phyloP scores from a whole-genome alignment of 2,888 invertebrate species.

The Cephus sareptanus region DNA sequence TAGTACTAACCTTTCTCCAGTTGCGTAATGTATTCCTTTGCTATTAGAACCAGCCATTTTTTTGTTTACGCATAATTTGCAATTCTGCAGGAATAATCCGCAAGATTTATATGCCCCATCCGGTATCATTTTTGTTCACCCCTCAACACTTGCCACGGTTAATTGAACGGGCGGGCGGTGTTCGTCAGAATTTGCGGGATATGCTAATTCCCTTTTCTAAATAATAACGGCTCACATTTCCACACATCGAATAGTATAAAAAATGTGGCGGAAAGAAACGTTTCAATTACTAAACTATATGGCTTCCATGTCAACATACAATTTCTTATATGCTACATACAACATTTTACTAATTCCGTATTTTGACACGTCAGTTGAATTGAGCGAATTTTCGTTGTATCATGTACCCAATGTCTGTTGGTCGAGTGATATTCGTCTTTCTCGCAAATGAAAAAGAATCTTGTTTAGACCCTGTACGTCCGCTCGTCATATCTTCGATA shows the following conservation, averaged over 20 bases:
- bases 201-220: not conserved
- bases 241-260: not conserved
- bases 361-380: not conserved
- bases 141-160: not conserved
- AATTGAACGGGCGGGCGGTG: not conserved
- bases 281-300: not conserved
- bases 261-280: not conserved
- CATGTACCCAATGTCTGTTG: not conserved
- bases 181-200: not conserved
- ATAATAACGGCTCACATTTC: not conserved
- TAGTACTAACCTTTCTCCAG: not conserved
- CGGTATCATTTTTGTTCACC: not conserved
- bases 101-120: conserved; percentile 4
- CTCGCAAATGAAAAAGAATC: not conserved
- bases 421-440: not conserved
- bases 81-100: conserved; percentile 11
- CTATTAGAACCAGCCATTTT: not conserved
- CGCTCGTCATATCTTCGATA: not conserved
- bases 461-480: not conserved
- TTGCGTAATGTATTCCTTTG: not conserved
- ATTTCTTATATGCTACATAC: not conserved
- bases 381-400: not conserved
- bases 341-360: not conserved
- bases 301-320: not conserved
- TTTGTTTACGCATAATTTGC: conserved; percentile 18